Evolutionary conservation across 2,113 vertebrate genomes (phyloP), one percentile per base, ranked within the genome.

Genomic region (Sinocyclocheilus anophthalmus): DNA sequence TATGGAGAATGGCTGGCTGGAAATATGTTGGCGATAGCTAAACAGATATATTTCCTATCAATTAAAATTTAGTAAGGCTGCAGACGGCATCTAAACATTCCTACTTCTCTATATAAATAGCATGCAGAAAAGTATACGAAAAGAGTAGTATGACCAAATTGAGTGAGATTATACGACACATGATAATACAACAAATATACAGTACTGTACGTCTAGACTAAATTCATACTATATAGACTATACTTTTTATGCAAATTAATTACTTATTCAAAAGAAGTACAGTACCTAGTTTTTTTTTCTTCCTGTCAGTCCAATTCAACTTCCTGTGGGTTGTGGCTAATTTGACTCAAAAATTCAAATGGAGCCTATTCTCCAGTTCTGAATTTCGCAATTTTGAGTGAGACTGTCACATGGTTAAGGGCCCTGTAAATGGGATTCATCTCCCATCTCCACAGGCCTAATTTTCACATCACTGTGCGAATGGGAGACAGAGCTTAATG

Each of bases 401-500:
- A 77, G 24, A 77, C 75, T 91, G 83, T 86, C 69, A 90, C 88
- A 90, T 73, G 16, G 78, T 69, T 80, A 90, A 69, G 50, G 70
- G 13, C 26, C 48, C 84, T 24, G 45, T 76, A 72, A 87, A 86
- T 87, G 89, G 11, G 65, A 86, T 87, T 88, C 85, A 88, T 79
- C 37, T 65, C n/a, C 83, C 87, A 91, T 91, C 89, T 89, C 22
- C 24, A 93, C 96, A 96, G 95, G 96, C 94, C 95, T 96, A 96
- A 97, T 94, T 93, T 96, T n/a, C n/a, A n/a, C n/a, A n/a, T n/a
- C 94, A 95, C 96, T 94, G 94, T 91, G 95, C n/a, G 94, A 94
- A 95, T 93, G n/a, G n/a, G 91, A 92, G 92, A 93, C 94, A 93
- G 88, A 93, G 92, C 90, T 91, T 94, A 94, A 95, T 96, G 96